Base-by-base conservation (phyloP, 2,888 invertebrate species). In the Aquatica leii region DNA sequence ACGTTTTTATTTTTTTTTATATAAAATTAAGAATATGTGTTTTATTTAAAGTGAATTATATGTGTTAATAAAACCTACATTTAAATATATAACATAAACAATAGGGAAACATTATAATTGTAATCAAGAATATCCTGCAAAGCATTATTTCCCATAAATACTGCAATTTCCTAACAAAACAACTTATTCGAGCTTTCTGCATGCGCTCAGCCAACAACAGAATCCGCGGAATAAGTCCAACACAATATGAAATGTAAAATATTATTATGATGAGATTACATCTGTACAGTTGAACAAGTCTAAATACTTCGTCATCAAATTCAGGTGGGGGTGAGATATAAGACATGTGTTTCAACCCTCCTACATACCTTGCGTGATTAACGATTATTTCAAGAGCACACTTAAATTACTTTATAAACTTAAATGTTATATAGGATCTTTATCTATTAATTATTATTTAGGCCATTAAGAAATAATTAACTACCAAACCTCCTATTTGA, bases 181-280 rank as follows among this genome's bases (percentile, higher is more conserved):
- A 63, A 59, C 59, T 59, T 59, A 50, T 58, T 59, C 20, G 35
- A 63, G 63, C 62, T 58, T 59, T 60, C 64, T 60, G 56, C 55
- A 55, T 56, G 59, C 56, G 56, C 56, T 56, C 64, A 60, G 59
- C 64, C 59, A 60, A 65, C 61, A 49, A 40, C 55, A 65, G 70
- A 73, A 73, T 74, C 70, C 73, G 66, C 71, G 72, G 75, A 75
- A 75, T 77, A 75, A 76, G 72, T 74, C 77, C 76, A 77, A 74
- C 74, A 79, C 79, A 79, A 80, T 83, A 83, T 84, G 83, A 80
- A 82, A 81, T 80, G 79, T 79, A 80, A 81, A 82, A 80, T 82
- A 81, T 82, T 81, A 81, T 81, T 81, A 82, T 88, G 87, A 90
- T 88, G 87, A 84, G 90, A 89, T 90, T 90, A 89, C 84, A 76